A percentile compares a stretch with the other conserved stretches of the same genome.
Conservation (phyloP, 2,113 vertebrate genomes). For the Paralichthys olivaceus region DNA sequence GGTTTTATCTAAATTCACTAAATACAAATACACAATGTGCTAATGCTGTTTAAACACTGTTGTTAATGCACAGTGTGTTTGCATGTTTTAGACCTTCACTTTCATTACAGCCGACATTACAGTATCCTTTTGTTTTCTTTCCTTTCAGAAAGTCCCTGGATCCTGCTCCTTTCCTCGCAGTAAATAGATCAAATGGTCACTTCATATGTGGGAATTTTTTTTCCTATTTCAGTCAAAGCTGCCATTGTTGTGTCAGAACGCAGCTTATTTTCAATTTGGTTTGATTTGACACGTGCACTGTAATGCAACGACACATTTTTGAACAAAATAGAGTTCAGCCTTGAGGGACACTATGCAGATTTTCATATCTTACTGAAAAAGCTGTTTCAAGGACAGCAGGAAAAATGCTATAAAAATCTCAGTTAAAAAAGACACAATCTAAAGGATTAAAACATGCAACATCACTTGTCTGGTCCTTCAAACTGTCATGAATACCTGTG, state of each 20-base stretch:
- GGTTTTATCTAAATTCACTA: neutral
- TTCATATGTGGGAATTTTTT: too few species aligned
- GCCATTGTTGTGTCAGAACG: neutral
- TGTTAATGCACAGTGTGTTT: neutral
- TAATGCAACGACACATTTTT: neutral
- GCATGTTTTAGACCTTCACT: constrained; percentile 11
- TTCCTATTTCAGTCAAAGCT: neutral
- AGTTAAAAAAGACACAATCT: neutral
- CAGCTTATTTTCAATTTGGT: neutral
- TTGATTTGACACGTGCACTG: neutral
- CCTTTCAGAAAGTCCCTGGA: neutral
- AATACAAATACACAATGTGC: neutral
- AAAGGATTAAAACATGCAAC: constrained; percentile 12
- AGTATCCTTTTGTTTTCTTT: neutral
- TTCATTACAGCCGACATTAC: neutral
- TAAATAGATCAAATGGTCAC: neutral
- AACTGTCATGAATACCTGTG: constrained; percentile 16
- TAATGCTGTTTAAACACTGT: neutral
- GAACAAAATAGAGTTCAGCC: neutral
- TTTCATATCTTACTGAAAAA: neutral
- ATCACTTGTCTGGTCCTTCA: constrained; percentile 26
- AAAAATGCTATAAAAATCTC: neutral
- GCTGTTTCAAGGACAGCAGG: neutral
- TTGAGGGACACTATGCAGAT: neutral
- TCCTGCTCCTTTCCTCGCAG: neutral